phyloP scores from a whole-genome alignment of 2,888 invertebrate genomes.

The Julus scandinavius region DNA sequence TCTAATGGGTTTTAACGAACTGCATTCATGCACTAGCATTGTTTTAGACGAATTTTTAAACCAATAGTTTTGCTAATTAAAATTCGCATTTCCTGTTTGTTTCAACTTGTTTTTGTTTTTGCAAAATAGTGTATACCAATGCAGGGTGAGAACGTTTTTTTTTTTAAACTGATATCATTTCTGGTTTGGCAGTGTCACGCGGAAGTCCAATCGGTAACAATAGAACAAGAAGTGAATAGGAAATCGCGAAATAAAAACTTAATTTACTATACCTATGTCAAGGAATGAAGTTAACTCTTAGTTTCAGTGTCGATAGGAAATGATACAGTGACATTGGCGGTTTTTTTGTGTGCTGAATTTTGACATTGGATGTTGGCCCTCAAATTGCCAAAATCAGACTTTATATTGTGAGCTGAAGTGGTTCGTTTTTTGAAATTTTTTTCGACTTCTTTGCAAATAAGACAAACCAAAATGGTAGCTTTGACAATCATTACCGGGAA shows the following conservation, averaged over 20 bases:
- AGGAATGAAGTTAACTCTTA: too few species aligned
- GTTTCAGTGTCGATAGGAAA: too few species aligned
- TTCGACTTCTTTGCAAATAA: not conserved
- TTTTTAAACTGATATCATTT: too few species aligned
- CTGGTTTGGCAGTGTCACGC: not conserved
- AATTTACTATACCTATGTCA: too few species aligned
- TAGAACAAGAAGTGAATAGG: not conserved
- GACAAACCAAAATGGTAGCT: not conserved
- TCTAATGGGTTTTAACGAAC: slow-evolving; percentile 1
- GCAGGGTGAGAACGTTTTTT: not conserved
- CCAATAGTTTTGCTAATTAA: slow-evolving; percentile 1
- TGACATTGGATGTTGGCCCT: not conserved
- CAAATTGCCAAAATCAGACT: not conserved
- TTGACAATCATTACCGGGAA: not conserved
- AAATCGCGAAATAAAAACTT: too few species aligned
- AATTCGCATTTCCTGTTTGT: not conserved
- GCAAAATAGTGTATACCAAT: not conserved
- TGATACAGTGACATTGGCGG: too few species aligned
- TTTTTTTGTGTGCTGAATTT: too few species aligned
- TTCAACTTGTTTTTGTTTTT: not conserved
- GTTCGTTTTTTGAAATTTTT: not conserved
- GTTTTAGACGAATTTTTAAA: not conserved
- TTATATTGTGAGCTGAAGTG: not conserved
- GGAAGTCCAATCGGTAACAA: not conserved
- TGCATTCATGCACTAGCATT: not conserved